A percentile compares a stretch with the other conserved stretches of the same genome.
phyloP scores from a whole-genome alignment of 2,113 vertebrate genomes.

The Raphicerus campestris region DNA sequence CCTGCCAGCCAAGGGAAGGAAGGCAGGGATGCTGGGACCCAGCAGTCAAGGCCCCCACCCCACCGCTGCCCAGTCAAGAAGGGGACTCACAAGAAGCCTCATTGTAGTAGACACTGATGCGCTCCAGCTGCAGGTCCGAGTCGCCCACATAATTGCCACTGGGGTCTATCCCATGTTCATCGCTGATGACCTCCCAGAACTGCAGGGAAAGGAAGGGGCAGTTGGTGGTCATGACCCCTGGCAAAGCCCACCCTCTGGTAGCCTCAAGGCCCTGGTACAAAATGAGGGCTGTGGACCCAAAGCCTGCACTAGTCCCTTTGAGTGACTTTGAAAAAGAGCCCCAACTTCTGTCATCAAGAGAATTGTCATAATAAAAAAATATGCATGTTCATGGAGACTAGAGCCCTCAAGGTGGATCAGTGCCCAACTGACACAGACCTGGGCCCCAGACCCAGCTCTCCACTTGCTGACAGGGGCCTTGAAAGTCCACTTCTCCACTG shows the following conservation, averaged over 20 bases:
- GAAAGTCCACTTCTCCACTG: background rate
- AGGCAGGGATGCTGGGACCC: background rate
- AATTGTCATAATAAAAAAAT: background rate
- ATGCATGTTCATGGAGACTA: accelerated
- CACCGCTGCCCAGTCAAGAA: background rate
- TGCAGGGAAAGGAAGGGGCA: slow-evolving; percentile 36
- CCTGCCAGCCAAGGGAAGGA: background rate
- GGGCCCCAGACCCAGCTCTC: background rate
- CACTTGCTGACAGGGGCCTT: background rate
- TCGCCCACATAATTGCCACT: slow-evolving; percentile 89
- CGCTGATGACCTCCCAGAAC: slow-evolving; percentile 93
- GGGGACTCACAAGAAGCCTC: slow-evolving; percentile 86
- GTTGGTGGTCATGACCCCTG: accelerated
- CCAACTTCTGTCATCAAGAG: background rate
- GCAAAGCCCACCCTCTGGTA: accelerated
- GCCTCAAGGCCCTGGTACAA: background rate
- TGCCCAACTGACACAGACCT: background rate
- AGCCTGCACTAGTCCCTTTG: background rate
- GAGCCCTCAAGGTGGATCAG: no score
- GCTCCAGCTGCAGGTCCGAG: slow-evolving; percentile 88
- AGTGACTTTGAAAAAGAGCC: background rate
- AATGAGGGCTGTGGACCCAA: background rate
- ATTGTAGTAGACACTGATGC: slow-evolving; percentile 92
- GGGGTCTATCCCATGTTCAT: slow-evolving; percentile 90
- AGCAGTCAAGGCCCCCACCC: background rate